Evolutionary conservation across 1,140 invertebrate species (phyloP), one percentile per base, ranked within the genome.

Genomic region (Brachionus sp.): DNA sequence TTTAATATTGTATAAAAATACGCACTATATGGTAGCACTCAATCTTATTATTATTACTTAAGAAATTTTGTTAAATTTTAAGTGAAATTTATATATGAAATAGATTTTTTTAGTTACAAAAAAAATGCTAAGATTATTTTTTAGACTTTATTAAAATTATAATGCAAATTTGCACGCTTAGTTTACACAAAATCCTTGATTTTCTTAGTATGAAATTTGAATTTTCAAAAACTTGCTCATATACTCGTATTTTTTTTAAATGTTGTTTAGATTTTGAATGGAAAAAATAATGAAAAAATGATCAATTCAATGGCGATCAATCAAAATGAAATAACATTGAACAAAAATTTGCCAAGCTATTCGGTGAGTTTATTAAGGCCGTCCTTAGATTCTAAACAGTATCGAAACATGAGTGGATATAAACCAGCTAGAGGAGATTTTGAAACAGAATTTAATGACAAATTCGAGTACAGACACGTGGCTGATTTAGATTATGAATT

Each of bases 381-480:
- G 13, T 12, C 16, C 0, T 10, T 25, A 44, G 39, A 75, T 23
- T 46, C 70, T 2, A 75, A 75, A 29, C 70, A 75, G 23, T 75
- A 46, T 25, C 25, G 70, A 29, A 19, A 25, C 12, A 39, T 80
- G 77, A 80, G 50, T 62, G 77, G 77, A 7, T 80, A 80, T n/a
- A 57, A 2, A 37, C 46, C 77, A 62, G 50, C 50, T 5, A 80
- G 77, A 80, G 50, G 77, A 12, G 77, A 80, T 50, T 80, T 80
- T 66, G 77, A 80, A 33, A 80, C 77, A 23, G 50, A 62, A 39
- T 80, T 16, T 23, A 80, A 80, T 62, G 77, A 80, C 5, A 80
- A 80, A 62, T 80, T 80, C n/a, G 77, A 80, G 23, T 35, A 10
- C 5, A 80, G 57, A 7, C 25, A 62, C 16, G 13, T 80, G 9